A percentile compares a stretch with the other conserved stretches of the same genome.
These are phyloP conservation scores for Tethya wilhelma DNA, from an alignment of 37 sponge, comb jelly and placozoan species.

Conservation along the genomic window DNA sequence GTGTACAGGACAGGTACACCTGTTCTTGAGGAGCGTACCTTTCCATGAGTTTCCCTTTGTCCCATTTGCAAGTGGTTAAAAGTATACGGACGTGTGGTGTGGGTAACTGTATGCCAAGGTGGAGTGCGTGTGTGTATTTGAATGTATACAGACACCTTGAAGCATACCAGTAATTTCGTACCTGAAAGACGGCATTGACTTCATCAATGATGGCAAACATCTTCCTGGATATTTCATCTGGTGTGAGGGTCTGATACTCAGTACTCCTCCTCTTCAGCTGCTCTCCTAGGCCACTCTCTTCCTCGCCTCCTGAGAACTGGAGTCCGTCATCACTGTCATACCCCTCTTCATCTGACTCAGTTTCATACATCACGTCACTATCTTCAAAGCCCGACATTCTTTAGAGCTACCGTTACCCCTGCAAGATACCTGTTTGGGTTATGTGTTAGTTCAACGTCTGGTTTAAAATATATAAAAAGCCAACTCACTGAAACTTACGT, in stretches of 20 bases:
- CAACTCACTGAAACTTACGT: no score
- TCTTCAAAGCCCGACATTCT: not conserved
- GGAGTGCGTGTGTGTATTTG: not conserved
- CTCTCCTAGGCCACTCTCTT: not conserved
- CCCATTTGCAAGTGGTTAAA: slow-evolving; percentile 88
- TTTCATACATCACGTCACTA: not conserved
- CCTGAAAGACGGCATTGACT: slow-evolving; percentile 89
- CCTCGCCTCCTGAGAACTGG: slow-evolving; percentile 35
- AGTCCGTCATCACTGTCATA: slow-evolving; percentile 23
- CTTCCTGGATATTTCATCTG: slow-evolving; percentile 77
- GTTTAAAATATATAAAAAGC: no score
- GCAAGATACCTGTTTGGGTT: not conserved
- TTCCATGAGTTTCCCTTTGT: slow-evolving; percentile 91
- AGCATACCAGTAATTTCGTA: not conserved
- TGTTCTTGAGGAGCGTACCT: no score
- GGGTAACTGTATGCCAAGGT: slow-evolving; percentile 60
- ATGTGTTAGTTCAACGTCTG: not conserved
- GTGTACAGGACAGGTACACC: no score
- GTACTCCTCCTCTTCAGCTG: not conserved
- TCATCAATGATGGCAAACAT: slow-evolving; percentile 86
- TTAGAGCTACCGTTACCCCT: not conserved
- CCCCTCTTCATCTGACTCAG: not conserved
- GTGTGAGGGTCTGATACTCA: slow-evolving; percentile 56
- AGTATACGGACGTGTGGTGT: slow-evolving; percentile 75
- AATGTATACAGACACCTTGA: not conserved